Conservation (phyloP, 2,113 vertebrate genomes). For the Ondatra zibethicus region DNA sequence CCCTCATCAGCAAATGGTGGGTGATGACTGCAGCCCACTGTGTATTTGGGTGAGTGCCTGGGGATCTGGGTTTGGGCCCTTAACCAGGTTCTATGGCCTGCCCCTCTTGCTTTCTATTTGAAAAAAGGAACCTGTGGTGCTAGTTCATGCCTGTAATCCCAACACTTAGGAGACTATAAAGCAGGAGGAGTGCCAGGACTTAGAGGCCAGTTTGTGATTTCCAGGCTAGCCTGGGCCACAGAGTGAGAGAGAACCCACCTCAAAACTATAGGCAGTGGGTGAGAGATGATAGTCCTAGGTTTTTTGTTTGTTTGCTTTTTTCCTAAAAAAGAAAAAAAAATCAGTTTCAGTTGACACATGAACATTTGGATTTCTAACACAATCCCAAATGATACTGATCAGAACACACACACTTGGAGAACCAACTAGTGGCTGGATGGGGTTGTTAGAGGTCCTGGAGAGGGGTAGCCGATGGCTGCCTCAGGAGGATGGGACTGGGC, state of each 20-base stretch:
- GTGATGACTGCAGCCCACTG: conserved; percentile 84
- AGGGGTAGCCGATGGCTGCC: not conserved
- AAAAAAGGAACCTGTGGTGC: too few relatives aligned
- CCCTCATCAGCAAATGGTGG: conserved; percentile 82
- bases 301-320: not conserved
- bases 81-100: not conserved
- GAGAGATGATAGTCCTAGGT: not conserved
- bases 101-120: not conserved
- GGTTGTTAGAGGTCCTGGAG: not conserved
- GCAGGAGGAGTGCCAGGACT: not conserved
- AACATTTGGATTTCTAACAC: not conserved
- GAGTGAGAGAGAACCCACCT: not conserved
- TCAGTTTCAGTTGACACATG: not conserved
- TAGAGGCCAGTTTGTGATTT: not conserved
- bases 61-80: not conserved
- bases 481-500: not conserved
- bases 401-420: not conserved
- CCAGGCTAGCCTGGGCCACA: not conserved
- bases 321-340: not conserved
- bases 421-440: not conserved
- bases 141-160: not conserved
- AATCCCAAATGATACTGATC: not conserved
- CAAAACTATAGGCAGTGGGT: not conserved
- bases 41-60: conserved; percentile 64
- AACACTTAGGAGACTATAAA: not conserved